phyloP scores from a whole-genome alignment of 2,797 vertebrate species.

The Avahi laniger region DNA sequence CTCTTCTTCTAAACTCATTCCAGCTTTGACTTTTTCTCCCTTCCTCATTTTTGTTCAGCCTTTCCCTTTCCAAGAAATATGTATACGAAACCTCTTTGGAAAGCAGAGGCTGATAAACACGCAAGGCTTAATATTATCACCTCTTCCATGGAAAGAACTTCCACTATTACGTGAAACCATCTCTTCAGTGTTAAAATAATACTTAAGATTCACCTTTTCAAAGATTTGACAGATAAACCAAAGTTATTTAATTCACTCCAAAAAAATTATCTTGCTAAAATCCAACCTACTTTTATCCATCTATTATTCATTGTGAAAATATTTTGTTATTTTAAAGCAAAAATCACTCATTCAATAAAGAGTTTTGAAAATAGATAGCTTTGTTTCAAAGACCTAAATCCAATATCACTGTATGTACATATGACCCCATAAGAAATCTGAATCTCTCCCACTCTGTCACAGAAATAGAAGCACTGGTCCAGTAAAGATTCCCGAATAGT shows the following conservation, averaged over 20 bases:
- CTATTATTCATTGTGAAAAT: background rate
- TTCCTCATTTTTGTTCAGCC: background rate
- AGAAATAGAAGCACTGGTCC: background rate
- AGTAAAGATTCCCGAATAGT: background rate
- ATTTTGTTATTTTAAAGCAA: conserved; percentile 2
- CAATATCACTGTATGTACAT: background rate
- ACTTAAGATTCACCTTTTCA: background rate
- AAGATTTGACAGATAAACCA: background rate
- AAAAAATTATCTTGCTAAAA: background rate
- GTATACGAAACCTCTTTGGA: background rate
- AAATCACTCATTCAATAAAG: background rate
- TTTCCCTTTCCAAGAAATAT: background rate
- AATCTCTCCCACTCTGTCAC: background rate
- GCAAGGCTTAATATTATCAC: background rate
- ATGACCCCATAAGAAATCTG: background rate
- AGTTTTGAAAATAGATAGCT: background rate
- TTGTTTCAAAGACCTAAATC: background rate
- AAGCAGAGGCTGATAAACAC: background rate
- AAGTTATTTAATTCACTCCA: background rate
- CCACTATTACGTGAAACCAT: background rate
- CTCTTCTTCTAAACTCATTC: background rate
- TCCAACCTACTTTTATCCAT: background rate
- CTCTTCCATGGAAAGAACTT: background rate
- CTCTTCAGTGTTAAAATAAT: background rate
- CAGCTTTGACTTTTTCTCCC: background rate